Percentiles rank a stretch among this genome's conserved stretches.
phyloP scores from a whole-genome alignment of 2,888 invertebrate species.

The Alloplasta piceator region DNA sequence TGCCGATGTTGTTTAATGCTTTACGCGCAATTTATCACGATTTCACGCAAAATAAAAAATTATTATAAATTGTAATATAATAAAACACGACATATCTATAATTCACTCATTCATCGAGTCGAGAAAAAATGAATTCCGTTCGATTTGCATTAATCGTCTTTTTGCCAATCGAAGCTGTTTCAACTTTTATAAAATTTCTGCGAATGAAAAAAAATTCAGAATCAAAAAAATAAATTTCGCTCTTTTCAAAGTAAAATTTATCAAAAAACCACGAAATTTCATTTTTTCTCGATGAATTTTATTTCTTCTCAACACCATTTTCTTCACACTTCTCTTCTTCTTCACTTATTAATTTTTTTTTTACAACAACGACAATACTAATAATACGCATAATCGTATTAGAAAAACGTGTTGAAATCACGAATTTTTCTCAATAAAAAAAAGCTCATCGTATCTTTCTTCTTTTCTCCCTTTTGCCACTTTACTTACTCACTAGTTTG shows the following conservation, averaged over 20 bases:
- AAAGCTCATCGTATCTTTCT: slow-evolving; percentile 28
- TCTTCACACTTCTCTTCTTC: too few species aligned
- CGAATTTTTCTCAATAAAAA: too few species aligned
- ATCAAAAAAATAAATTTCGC: neutral
- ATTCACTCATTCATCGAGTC: slow-evolving; percentile 4
- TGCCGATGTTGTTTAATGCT: slow-evolving; percentile 76
- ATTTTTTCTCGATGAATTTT: too few species aligned
- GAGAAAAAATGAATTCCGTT: slow-evolving; percentile 13
- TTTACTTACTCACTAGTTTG: neutral
- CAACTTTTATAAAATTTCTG: neutral
- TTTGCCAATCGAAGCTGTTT: neutral
- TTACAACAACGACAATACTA: too few species aligned
- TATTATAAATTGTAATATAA: slow-evolving; percentile 26
- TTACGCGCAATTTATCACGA: slow-evolving; percentile 66
- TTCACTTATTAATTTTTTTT: too few species aligned
- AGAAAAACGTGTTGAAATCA: too few species aligned
- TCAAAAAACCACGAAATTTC: too few species aligned
- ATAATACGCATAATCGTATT: too few species aligned
- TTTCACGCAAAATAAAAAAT: slow-evolving; percentile 22
- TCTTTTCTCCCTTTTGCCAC: slow-evolving; percentile 8
- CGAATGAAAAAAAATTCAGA: neutral
- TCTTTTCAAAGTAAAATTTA: too few species aligned
- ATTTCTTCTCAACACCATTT: too few species aligned
- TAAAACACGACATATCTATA: slow-evolving; percentile 38
- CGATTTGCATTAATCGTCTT: neutral